Evolutionary conservation across 2,888 invertebrate species (phyloP), one percentile per base, ranked within the genome.

Genomic region (Xestia sexstrigata): DNA sequence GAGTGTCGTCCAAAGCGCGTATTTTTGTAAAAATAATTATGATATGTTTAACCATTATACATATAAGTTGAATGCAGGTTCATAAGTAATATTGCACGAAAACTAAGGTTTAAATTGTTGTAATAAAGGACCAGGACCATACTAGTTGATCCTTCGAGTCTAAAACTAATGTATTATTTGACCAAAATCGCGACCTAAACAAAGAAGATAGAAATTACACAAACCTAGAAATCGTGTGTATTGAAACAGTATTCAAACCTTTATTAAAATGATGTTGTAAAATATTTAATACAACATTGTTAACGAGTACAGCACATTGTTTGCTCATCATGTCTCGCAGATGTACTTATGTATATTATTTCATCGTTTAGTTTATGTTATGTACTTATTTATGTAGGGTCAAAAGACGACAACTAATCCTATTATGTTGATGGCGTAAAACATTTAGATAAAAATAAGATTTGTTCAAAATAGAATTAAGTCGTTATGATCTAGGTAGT

Each of bases 311-410:
- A 79, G 11, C 66, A 74, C 69, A 74, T 82, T 76, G 83, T 85
- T 82, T 68, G 71, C 86, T 60, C 86, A 82, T 85, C 74, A 73
- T 75, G 47, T 73, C 74, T 67, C 66, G 62, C 83, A 71, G 68
- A 84, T 74, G 84, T 78, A 76, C 5, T 13, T 9, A 45, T 86
- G 83, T 85, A 55, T 82, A 82, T 82, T 82, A 82, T 84, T 86
- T 63, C 66, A 82, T 82, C 83, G 73, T 62, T 47, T 72, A 62
- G 77, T 78, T 78, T 68, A 78, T 85, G 78, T 82, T 85, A 78
- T 74, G 35, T 35, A 35, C 35, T 35, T 35, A 35, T 35, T 35
- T 35, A 35, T 35, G 65, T 47, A 67, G 65, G 70, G 47, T 70
- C 39, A 42, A 78, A 73, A 73, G 74, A 55, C n/a, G 74, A 62